Evolutionary conservation across 1,140 invertebrate species (phyloP), one percentile per base, ranked within the genome.

Genomic region (Chelonus insularis): DNA sequence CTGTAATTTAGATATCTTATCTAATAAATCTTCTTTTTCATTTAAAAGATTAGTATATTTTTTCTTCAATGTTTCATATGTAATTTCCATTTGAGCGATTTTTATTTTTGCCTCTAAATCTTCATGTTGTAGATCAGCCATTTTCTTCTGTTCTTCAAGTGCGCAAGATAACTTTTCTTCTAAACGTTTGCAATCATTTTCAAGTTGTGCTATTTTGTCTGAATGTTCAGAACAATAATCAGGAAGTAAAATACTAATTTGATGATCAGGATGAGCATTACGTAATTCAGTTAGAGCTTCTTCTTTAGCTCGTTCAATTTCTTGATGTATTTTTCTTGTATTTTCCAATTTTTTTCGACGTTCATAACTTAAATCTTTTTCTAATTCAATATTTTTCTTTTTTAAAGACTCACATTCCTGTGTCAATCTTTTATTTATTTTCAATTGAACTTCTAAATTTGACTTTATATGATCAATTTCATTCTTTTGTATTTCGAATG

Each of bases 301-400:
- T 62, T 80, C 74, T 69, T 80, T 80, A 18, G 76, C 78, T 63
- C 67, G 71, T 64, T 78, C 78, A 56, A 80, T 80, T 58, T 77
- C 78, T 9, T 61, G 63, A 51, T 75, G 68, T 62, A 78, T 77
- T 20, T 73, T 75, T 51, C 70, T 77, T 12, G 65, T 64, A 39
- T 76, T 69, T 12, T 79, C 75, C 4, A 71, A 68, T 47, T 69
- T 72, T 23, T 72, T 74, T 25, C 72, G 73, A 47, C 59, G 70
- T 62, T 80, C 76, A 18, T 63, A 57, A 11, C 62, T 65, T 5
- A 80, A 54, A 63, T 80, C 73, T 57, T 75, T 78, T 56, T 79
- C 76, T 29, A 78, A 66, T 45, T 80, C 77, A 7, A 73, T 74
- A 58, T 74, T 69, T 64, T 74, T 74, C 23, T 55, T 68, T 57